Conservation (phyloP, 2,113 vertebrate genomes). For the Urocynchramus pylzowi region DNA sequence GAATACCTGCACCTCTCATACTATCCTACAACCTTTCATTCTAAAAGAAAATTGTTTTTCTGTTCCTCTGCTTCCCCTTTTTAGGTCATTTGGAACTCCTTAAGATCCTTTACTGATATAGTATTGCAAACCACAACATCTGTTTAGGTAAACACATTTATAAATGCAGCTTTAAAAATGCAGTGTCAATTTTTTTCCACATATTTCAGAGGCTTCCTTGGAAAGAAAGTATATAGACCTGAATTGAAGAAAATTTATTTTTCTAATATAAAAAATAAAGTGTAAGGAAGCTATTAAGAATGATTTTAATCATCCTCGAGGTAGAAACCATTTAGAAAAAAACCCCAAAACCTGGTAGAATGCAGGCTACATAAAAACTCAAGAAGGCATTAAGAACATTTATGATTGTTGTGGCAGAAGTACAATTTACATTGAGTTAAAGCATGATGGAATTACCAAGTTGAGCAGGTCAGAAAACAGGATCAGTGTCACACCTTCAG, state of each 20-base stretch:
- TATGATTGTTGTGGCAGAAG: conserved; percentile 13
- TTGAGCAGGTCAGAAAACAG: neutral
- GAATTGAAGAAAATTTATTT: conserved; percentile 10
- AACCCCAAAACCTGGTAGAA: neutral
- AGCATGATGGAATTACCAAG: neutral
- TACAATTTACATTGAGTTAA: conserved; percentile 6
- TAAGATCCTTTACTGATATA: neutral
- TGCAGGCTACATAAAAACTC: neutral
- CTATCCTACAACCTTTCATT: neutral
- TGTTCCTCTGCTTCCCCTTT: neutral
- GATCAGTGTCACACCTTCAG: neutral
- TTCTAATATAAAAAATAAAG: conserved; percentile 30
- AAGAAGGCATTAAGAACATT: neutral
- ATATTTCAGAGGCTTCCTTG: neutral
- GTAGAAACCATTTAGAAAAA: neutral
- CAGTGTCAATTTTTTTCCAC: neutral
- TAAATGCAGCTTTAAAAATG: conserved; percentile 14
- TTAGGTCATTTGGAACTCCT: neutral
- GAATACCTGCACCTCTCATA: neutral
- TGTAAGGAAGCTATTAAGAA: neutral
- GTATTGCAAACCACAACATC: neutral
- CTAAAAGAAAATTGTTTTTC: neutral
- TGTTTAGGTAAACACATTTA: conserved; percentile 6
- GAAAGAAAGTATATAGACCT: neutral
- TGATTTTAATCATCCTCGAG: conserved; percentile 1